These are phyloP conservation scores for Dreissena rostriformis DNA, from an alignment of 1,140 invertebrate species.

Conservation along the genomic window DNA sequence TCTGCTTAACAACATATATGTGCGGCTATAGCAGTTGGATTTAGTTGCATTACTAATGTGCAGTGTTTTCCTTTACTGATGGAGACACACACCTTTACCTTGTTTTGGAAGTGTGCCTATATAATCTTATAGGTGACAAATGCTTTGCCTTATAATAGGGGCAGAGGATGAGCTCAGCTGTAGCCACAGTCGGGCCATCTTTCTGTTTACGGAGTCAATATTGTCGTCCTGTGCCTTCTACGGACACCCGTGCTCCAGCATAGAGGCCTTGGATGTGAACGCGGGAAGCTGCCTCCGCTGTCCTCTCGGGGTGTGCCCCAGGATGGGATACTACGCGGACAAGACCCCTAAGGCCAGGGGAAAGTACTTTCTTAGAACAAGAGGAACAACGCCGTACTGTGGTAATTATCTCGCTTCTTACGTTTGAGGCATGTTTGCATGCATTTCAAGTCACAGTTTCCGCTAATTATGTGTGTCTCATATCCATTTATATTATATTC, in stretches of 20 bases:
- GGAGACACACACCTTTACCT: background rate
- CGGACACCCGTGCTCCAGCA: slow-evolving; percentile 84
- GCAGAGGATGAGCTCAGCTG: slow-evolving; percentile 85
- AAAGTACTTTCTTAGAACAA: slow-evolving; percentile 67
- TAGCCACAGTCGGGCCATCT: slow-evolving; percentile 93
- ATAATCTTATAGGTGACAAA: background rate
- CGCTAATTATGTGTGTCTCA: background rate
- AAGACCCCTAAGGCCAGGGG: slow-evolving; percentile 64
- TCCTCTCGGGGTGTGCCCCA: slow-evolving; percentile 88
- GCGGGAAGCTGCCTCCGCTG: slow-evolving; percentile 88
- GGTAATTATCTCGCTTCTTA: slow-evolving; percentile 50
- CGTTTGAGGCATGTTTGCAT: background rate
- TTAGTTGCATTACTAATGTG: background rate
- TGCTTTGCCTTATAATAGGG: slow-evolving; percentile 48
- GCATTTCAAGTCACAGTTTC: background rate
- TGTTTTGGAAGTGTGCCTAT: background rate
- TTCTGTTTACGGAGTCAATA: slow-evolving; percentile 94
- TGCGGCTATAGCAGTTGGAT: too few relatives aligned
- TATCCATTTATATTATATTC: background rate
- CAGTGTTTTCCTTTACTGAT: background rate
- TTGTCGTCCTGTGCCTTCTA: slow-evolving; percentile 88
- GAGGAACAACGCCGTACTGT: slow-evolving; percentile 58
- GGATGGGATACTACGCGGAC: slow-evolving; percentile 91
- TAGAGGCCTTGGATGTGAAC: slow-evolving; percentile 85
- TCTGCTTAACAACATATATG: too few relatives aligned